phyloP scores from a whole-genome alignment of 2,113 vertebrate genomes.

The Coptodon bakossiorum region DNA sequence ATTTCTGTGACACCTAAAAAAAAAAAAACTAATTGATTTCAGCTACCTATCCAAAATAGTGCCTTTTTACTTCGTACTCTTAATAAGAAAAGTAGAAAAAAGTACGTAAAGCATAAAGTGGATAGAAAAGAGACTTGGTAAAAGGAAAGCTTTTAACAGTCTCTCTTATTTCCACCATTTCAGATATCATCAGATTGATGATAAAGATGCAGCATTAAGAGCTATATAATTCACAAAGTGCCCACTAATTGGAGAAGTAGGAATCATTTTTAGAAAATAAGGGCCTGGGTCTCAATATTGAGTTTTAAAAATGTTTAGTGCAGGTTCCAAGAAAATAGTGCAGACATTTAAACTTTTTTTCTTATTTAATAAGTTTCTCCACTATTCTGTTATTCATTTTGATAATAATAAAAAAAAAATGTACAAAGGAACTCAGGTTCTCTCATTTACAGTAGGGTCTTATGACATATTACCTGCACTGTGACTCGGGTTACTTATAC shows the following conservation, averaged over 20 bases:
- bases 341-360: background rate
- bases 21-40: accelerated
- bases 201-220: background rate
- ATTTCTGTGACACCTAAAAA: background rate
- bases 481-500: background rate
- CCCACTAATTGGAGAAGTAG: background rate
- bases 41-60: background rate
- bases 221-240: background rate
- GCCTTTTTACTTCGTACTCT: background rate
- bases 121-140: background rate
- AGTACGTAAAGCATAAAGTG: background rate
- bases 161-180: background rate
- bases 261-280: background rate
- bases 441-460: background rate
- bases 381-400: background rate
- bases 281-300: background rate
- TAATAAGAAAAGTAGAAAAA: background rate
- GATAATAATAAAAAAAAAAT: background rate
- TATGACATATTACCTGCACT: background rate
- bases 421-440: background rate
- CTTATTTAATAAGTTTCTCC: background rate
- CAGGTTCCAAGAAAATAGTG: background rate
- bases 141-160: background rate
- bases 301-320: background rate
- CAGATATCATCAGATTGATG: background rate